A percentile compares a stretch with the other conserved stretches of the same genome.
These are phyloP conservation scores for Collichthys lucidus DNA, from an alignment of 2,113 vertebrate genomes.

Conservation along the genomic window DNA sequence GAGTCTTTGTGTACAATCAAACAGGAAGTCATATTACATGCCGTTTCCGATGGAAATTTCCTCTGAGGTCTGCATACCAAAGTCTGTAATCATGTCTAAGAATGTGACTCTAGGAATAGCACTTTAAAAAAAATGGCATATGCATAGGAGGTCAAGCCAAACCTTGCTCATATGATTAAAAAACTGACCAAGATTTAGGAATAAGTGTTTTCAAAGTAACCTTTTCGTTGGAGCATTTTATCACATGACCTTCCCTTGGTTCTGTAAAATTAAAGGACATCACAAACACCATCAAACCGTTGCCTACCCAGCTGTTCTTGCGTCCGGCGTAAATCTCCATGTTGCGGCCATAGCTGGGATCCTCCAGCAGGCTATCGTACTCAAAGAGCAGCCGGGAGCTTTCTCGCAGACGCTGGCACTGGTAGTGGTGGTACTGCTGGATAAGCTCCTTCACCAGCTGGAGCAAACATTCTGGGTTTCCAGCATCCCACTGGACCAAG, in stretches of 20 bases:
- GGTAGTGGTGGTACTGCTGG: constrained; percentile 97
- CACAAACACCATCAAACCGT: neutral
- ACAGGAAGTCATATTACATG: constrained; percentile 20
- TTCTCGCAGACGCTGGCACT: constrained; percentile 93
- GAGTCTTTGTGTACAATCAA: neutral
- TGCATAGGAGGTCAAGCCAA: neutral
- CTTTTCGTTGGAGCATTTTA: neutral
- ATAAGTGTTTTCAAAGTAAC: neutral
- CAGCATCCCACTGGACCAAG: constrained; percentile 92
- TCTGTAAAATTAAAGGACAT: neutral
- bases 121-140: too few species aligned
- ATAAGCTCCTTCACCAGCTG: constrained; percentile 97
- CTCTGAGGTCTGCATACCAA: neutral
- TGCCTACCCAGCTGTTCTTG: constrained; percentile 96
- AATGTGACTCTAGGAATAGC: neutral
- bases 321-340: constrained; percentile 97
- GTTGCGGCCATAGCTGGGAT: constrained; percentile 92
- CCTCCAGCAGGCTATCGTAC: constrained; percentile 96
- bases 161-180: neutral
- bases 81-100: neutral
- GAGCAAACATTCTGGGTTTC: constrained; percentile 92
- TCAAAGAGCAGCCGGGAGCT: constrained; percentile 98
- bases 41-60: constrained; percentile 17
- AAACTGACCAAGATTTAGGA: neutral
- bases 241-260: neutral